Evolutionary conservation across 1,140 invertebrate genomes (phyloP), one percentile per base, ranked within the genome.

Genomic region (Brachionus manjavacas): DNA sequence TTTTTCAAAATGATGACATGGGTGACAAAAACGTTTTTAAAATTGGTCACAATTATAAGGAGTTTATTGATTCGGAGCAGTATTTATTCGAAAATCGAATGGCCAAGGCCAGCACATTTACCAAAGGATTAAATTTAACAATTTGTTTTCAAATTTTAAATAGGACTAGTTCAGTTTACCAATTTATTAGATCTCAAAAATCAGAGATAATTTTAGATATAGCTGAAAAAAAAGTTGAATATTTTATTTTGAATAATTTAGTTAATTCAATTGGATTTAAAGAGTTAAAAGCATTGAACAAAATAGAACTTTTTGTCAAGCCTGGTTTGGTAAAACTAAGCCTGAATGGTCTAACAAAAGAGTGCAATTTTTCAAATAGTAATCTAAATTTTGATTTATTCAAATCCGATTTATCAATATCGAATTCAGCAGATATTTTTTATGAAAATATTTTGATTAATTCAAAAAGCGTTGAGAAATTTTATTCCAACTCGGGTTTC

Each of bases 381-480:
- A 49, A 28, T 76, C 20, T 23, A 2, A 76, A 76, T 76, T 76
- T 76, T 25, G 72, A 76, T 12, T 12, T 76, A n/a, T 76, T 74
- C n/a, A 70, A 31, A 70, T 31, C 66, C 6, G 35, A 70, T 70
- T 39, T 35, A 35, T 60, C 16, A n/a, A 16, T 39, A 72, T 20
- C 35, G 8, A 39, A 16, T 2, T 72, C 25, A 31, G 4, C 8
- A 2, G 64, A 72, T 41, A 39, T 72, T 41, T 8, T 4, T 1
- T 39, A 20, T 41, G 4, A 72, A 16, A n/a, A 72, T 4, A 72
- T 72, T 72, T 72, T 72, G 41, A 41, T 72, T 16, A 72, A 72
- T 72, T 35, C 31, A 20, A 20, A 41, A 72, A 41, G 41, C 14
- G 23, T 72, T 43, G 9, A 11, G 9, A 41, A 43, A 43, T 72